Percentiles rank a stretch among this genome's conserved stretches.
Evolutionary conservation across 37 sponge, comb jelly and placozoan genomes (phyloP).

Genomic region (Oopsacas minuta): DNA sequence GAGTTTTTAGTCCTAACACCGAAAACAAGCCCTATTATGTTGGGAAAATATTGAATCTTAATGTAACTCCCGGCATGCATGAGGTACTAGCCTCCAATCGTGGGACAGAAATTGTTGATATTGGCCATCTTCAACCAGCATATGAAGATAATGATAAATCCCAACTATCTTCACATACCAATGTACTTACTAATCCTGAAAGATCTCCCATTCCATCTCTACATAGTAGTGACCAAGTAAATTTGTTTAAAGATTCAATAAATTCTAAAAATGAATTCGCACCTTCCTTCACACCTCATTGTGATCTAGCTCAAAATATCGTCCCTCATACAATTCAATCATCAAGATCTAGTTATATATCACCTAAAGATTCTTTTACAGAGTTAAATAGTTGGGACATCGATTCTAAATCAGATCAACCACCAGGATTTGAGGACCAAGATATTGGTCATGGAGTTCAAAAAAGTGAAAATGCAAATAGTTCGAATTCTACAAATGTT

Average conservation of each 20-base stretch:
- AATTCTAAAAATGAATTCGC: background rate
- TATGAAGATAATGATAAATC: background rate
- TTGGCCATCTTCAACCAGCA: background rate
- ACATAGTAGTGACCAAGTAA: no score
- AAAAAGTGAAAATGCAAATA: background rate
- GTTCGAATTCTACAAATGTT: background rate
- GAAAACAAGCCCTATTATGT: background rate
- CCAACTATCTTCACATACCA: background rate
- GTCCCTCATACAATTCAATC: no score
- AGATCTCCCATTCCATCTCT: no score
- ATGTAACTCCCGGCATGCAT: slow-evolving; percentile 10
- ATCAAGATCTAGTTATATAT: background rate
- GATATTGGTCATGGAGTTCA: background rate
- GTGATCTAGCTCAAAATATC: background rate
- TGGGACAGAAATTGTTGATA: slow-evolving; percentile 2
- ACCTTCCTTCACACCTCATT: background rate
- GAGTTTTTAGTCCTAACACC: slow-evolving; percentile 2
- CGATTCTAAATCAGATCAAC: background rate
- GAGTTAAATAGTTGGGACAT: background rate
- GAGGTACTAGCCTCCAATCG: background rate
- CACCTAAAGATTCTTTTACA: background rate
- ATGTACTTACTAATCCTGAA: no score
- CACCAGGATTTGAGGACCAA: background rate
- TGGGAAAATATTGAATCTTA: background rate
- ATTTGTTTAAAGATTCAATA: background rate